Evolutionary conservation across 2,113 vertebrate species (phyloP).

Genomic region (Montifringilla adamsi): DNA sequence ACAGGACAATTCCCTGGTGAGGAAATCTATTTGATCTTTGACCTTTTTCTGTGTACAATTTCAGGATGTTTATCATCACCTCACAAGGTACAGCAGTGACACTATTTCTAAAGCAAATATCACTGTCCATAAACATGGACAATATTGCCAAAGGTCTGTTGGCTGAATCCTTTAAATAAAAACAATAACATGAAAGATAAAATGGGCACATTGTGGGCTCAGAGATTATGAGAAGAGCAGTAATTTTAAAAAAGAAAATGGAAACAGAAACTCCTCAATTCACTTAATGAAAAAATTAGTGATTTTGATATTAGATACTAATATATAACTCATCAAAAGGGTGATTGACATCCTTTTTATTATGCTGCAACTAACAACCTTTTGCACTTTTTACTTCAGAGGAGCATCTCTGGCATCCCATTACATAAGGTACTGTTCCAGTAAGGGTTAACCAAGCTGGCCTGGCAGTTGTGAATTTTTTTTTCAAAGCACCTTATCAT

Average conservation of each 20-base stretch:
- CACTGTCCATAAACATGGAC: neutral
- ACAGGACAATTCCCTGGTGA: neutral
- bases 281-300: neutral
- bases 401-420: neutral
- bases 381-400: neutral
- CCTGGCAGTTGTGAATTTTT: neutral
- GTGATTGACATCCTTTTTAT: neutral
- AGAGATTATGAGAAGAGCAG: neutral
- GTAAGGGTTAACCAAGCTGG: neutral
- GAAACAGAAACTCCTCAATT: neutral
- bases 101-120: neutral
- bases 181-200: neutral
- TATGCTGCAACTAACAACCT: neutral
- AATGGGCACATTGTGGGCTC: neutral
- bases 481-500: neutral
- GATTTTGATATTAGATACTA: neutral
- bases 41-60: neutral
- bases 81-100: neutral
- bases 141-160: neutral
- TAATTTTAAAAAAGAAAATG: neutral
- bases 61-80: slow-evolving; percentile 35
- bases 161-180: neutral
- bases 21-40: slow-evolving; percentile 45
- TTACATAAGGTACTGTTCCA: neutral
- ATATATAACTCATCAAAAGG: neutral